Base-by-base conservation (phyloP, 2,113 vertebrate genomes). In the Scophthalmus maximus region DNA sequence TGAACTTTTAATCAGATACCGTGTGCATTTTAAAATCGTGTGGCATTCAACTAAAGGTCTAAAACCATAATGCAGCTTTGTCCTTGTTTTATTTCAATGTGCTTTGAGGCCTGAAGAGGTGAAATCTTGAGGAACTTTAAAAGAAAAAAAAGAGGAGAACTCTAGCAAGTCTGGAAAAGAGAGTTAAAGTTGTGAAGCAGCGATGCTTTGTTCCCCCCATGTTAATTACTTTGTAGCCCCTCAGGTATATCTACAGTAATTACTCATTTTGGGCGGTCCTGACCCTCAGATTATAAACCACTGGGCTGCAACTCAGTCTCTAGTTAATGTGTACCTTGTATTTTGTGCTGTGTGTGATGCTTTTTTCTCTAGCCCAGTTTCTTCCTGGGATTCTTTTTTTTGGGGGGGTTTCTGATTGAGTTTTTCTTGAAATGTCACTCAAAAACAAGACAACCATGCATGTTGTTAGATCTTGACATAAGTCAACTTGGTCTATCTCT, bases 401-500 rank as follows among this genome's bases (percentile, higher is more conserved):
- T n/a, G n/a, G n/a, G 7, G n/a, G 22, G 36, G 7, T 32, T 52
- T 77, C 26, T 9, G 25, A n/a, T n/a, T 12, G 29, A 32, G 18
- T 32, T 4, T 32, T 32, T 32, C 30, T 32, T 32, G 30, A 40
- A 38, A 30, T 47, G 47, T 26, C 23, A 44, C 20, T 49, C 40
- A 20, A 51, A 66, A 67, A 4, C 26, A 58, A 61, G 40, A 42
- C 62, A 68, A 26, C 38, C 63, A 14, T 82, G 44, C 61, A 61
- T 64, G 15, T 60, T 64, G 32, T 79, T 63, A 64, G 67, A 76
- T 79, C 59, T 75, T 58, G 46, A 18, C 47, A 52, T 53, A 14
- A 80, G 80, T 80, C 73, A 72, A 64, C 76, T 29, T n/a, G 15
- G 29, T 68, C 68, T 67, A n/a, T 57, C 29, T 82, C 15, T 12